phyloP scores from a whole-genome alignment of 1,140 invertebrate genomes.

The Heliconius melpomene region DNA sequence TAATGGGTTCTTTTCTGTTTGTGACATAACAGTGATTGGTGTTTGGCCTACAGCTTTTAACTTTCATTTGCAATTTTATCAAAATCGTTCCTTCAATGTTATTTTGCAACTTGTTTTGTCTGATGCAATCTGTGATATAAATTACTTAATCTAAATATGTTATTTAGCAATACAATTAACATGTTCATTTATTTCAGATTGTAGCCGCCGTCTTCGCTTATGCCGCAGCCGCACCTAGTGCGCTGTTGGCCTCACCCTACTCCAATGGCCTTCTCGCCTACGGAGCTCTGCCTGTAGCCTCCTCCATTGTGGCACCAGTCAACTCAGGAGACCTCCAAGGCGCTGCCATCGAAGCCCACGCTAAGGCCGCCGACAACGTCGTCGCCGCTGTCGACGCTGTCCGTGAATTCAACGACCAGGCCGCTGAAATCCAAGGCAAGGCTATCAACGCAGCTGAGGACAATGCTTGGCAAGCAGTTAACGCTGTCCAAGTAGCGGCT shows the following conservation, averaged over 20 bases:
- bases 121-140: not conserved
- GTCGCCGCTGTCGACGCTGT: slow-evolving; percentile 68
- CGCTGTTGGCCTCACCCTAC: slow-evolving; percentile 63
- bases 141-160: not conserved
- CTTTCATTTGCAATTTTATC: not conserved
- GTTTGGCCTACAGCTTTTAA: slow-evolving; percentile 22
- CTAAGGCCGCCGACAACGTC: slow-evolving; percentile 67
- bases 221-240: slow-evolving; percentile 70
- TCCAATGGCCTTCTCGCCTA: slow-evolving; percentile 52
- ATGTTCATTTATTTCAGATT: slow-evolving; percentile 64
- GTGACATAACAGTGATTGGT: slow-evolving; percentile 42
- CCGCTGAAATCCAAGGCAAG: slow-evolving; percentile 81
- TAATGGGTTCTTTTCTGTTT: slow-evolving; percentile 76
- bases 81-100: not conserved
- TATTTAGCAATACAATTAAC: not conserved
- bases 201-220: slow-evolving; percentile 73
- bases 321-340: slow-evolving; percentile 69
- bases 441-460: slow-evolving; percentile 82
- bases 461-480: slow-evolving; percentile 79
- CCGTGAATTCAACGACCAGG: slow-evolving; percentile 81
- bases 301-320: slow-evolving; percentile 63
- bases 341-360: slow-evolving; percentile 73
- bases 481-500: slow-evolving; percentile 78
- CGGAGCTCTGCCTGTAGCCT: slow-evolving; percentile 47
- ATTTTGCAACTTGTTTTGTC: not conserved